Evolutionary conservation across 2,888 invertebrate species (phyloP), one percentile per base, ranked within the genome.

Genomic region (Phoenoteleia sp.): DNA sequence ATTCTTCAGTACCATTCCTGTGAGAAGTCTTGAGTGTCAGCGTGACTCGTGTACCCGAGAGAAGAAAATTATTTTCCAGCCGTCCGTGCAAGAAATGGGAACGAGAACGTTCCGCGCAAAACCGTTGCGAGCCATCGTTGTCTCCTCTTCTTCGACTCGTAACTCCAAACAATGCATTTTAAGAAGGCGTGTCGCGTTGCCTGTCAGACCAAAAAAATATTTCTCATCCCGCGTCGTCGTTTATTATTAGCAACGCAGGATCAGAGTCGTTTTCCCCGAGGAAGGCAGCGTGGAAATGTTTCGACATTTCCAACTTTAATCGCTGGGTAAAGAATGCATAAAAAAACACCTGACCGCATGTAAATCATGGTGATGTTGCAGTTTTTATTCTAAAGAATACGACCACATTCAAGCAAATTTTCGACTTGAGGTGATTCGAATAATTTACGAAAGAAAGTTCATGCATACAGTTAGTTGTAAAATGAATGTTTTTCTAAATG

Each of bases 21-120:
- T 49, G 54, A 42, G 58, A 36, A 79, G 62, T 71, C 52, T 52
- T 39, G 72, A 76, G 76, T 66, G 71, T 82, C 75, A 49, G 52
- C 21, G 29, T 13, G 47, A 33, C 69, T 49, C 66, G 52, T 56
- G 29, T 45, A 39, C 62, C 29, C 42, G 69, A 17, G 64, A 58
- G 56, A 83, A 83, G 79, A 79, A 84, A 84, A 79, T 74, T 66
- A 69, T 79, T 71, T 82, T 58, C 39, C 47, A 39, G 42, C 45
- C 64, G 71, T 29, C 49, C 71, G 76, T 64, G 62, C 67, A 69
- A 60, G 62, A 69, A 82, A 71, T 33, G 39, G 36, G 36, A 56
- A 39, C 64, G 66, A 76, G 58, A 45, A 29, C 45, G 49, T 27
- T 11, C 19, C 39, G 67, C 36, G 69, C n/a, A 71, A 76, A 81